These are phyloP conservation scores for Drosophila virilis DNA, from an alignment of 1,140 invertebrate genomes.

Conservation along the genomic window DNA sequence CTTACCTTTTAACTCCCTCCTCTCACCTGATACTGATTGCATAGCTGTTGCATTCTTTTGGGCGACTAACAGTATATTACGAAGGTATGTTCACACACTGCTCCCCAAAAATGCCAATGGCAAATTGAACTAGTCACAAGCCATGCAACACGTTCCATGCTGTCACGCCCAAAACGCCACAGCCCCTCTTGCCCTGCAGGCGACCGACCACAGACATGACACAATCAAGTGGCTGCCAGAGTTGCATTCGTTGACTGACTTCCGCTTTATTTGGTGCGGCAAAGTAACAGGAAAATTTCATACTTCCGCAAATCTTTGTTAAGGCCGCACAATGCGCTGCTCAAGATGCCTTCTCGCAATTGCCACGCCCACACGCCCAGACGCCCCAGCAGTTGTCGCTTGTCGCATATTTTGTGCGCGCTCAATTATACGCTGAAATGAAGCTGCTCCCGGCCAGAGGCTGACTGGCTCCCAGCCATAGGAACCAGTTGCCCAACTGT, in stretches of 20 bases:
- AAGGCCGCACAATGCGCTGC: constrained; percentile 32
- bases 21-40: neutral
- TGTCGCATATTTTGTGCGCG: constrained; percentile 75
- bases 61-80: neutral
- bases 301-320: constrained; percentile 77
- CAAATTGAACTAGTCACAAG: constrained; percentile 3
- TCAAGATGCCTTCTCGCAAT: constrained; percentile 13
- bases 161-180: neutral
- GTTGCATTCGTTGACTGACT: constrained; percentile 75
- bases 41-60: constrained; percentile 6
- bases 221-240: constrained; percentile 67
- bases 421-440: constrained; percentile 82
- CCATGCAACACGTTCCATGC: neutral
- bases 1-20: too few species aligned
- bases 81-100: constrained; percentile 1
- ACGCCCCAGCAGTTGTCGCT: constrained; percentile 59
- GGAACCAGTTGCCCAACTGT: neutral
- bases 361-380: constrained; percentile 58
- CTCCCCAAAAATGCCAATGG: constrained; percentile 10
- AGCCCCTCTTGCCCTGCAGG: neutral
- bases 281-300: constrained; percentile 81
- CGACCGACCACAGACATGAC: constrained; percentile 48
- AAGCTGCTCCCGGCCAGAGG: constrained; percentile 61
- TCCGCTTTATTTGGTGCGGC: constrained; percentile 79
- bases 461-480: constrained; percentile 40